Evolutionary conservation across 2,113 vertebrate genomes (phyloP).

Genomic region (Drymodes brunneopygia): DNA sequence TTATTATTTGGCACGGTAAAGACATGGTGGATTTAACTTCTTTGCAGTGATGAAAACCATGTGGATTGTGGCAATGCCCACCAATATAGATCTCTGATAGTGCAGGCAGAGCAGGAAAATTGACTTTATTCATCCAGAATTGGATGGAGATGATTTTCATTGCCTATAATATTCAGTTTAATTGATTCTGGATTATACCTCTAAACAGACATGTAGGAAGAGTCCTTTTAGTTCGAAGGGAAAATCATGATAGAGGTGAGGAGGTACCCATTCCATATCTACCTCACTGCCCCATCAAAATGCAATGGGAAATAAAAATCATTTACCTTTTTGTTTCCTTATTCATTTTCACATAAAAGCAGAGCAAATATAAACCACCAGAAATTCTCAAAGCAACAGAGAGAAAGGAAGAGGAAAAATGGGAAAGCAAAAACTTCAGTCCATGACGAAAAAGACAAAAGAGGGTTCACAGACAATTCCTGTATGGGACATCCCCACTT

Average conservation of each 20-base stretch:
- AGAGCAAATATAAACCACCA: not conserved
- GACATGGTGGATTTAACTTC: not conserved
- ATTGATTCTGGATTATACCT: not conserved
- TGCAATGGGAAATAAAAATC: not conserved
- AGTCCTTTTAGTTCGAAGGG: not conserved
- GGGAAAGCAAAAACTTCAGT: not conserved
- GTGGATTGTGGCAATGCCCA: not conserved
- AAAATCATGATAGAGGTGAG: not conserved
- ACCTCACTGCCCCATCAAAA: not conserved
- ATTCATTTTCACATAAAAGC: not conserved
- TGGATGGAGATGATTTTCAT: not conserved
- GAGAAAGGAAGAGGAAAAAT: not conserved
- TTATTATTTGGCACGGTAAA: conserved; percentile 40
- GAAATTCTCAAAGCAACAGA: not conserved
- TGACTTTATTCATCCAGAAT: not conserved
- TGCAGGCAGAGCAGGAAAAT: not conserved
- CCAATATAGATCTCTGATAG: not conserved
- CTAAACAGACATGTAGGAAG: not conserved
- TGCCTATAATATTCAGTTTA: not conserved
- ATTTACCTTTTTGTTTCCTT: not conserved
- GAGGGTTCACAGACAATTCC: not conserved
- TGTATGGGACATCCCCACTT: not conserved
- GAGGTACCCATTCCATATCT: not conserved
- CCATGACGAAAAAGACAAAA: accelerated
- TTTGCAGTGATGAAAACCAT: not conserved